phyloP scores from a whole-genome alignment of 2,888 invertebrate genomes.

The Opisthograptis luteolata region DNA sequence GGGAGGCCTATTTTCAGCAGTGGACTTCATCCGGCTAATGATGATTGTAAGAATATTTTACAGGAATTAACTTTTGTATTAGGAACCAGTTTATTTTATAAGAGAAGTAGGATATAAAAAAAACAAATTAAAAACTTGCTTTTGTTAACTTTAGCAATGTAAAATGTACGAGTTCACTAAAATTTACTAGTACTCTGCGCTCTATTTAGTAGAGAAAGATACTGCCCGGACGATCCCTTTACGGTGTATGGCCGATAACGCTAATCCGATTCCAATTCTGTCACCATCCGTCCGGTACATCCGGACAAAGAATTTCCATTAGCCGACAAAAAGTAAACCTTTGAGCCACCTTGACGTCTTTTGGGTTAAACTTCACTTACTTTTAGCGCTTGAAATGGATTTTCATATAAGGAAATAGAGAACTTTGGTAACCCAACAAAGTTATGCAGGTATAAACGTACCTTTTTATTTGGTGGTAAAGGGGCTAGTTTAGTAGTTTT shows the following conservation, averaged over 20 bases:
- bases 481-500: not conserved
- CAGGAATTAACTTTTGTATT: too few relatives aligned
- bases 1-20: too few relatives aligned
- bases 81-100: too few relatives aligned
- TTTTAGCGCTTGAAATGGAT: slow-evolving; percentile 34
- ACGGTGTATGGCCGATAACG: slow-evolving; percentile 71
- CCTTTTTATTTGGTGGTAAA: not conserved
- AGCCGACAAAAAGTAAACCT: slow-evolving; percentile 68
- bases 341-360: slow-evolving; percentile 54
- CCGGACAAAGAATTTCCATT: slow-evolving; percentile 83
- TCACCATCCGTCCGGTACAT: slow-evolving; percentile 68
- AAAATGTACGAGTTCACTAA: too few relatives aligned
- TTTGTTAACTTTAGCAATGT: too few relatives aligned
- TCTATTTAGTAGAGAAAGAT: slow-evolving; percentile 57
- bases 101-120: too few relatives aligned
- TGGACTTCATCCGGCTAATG: too few relatives aligned
- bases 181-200: too few relatives aligned
- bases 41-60: too few relatives aligned
- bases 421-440: slow-evolving; percentile 11
- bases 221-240: slow-evolving; percentile 65
- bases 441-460: slow-evolving; percentile 44
- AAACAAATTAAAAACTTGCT: too few relatives aligned
- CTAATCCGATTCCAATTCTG: slow-evolving; percentile 77
- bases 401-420: slow-evolving; percentile 38
- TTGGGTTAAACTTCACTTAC: slow-evolving; percentile 31